Percentiles rank a stretch among this genome's conserved stretches.
These are phyloP conservation scores for Machimus atricapillus DNA, from an alignment of 2,888 invertebrate species.

Conservation along the genomic window DNA sequence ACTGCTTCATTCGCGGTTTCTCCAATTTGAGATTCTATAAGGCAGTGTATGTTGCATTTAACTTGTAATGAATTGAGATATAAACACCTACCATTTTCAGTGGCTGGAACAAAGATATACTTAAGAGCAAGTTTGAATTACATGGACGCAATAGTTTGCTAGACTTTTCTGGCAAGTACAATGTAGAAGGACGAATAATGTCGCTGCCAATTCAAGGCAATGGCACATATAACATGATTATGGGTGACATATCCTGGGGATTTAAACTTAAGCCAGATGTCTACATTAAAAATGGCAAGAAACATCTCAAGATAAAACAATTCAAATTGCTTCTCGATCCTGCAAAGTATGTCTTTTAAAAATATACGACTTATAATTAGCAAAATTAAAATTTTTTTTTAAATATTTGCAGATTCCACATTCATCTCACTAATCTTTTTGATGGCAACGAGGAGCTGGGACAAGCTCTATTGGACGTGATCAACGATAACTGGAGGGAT, in stretches of 20 bases:
- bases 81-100: constrained; percentile 48
- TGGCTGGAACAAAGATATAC: constrained; percentile 56
- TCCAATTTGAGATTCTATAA: neutral
- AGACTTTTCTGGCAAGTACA: constrained; percentile 49
- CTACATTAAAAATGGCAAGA: constrained; percentile 43
- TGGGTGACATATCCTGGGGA: constrained; percentile 44
- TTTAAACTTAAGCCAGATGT: constrained; percentile 44
- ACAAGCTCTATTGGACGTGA: constrained; percentile 67
- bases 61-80: neutral
- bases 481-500: constrained; percentile 67
- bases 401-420: neutral
- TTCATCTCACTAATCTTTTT: constrained; percentile 68
- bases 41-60: neutral
- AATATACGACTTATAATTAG: neutral
- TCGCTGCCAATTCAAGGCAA: constrained; percentile 54
- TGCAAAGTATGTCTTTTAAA: constrained; percentile 23
- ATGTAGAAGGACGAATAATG: constrained; percentile 53
- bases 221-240: constrained; percentile 47
- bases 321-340: constrained; percentile 43
- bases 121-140: constrained; percentile 59
- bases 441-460: constrained; percentile 67
- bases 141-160: constrained; percentile 51
- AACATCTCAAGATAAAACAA: constrained; percentile 45
- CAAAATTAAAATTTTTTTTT: neutral
- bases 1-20: neutral